These are phyloP conservation scores for Empidonax traillii DNA, from an alignment of 2,113 vertebrate species.

Conservation along the genomic window DNA sequence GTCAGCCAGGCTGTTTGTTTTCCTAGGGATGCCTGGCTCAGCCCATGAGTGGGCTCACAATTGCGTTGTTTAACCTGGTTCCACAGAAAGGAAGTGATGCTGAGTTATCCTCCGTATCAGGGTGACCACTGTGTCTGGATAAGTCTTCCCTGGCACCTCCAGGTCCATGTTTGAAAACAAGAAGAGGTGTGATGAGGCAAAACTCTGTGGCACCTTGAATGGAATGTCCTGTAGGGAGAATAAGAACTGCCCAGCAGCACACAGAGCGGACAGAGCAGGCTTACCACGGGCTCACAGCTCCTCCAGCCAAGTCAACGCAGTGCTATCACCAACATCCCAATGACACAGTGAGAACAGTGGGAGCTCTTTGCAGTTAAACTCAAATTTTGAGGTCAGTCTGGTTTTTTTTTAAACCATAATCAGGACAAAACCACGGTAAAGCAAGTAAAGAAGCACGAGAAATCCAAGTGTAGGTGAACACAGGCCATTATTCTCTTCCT, in stretches of 20 bases:
- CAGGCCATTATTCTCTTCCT: conserved; percentile 16
- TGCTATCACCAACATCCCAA: neutral
- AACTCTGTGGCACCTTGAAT: neutral
- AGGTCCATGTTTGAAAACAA: rapidly evolving
- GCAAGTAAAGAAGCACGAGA: neutral
- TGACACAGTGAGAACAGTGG: neutral
- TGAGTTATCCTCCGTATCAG: neutral
- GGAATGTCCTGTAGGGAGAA: conserved; percentile 27
- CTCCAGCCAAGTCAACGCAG: neutral
- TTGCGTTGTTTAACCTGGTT: conserved; percentile 18
- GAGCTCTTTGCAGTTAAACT: neutral
- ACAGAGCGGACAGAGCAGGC: neutral
- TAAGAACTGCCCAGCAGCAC: neutral
- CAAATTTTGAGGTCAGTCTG: neutral
- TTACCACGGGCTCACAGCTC: neutral
- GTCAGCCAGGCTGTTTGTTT: conserved; percentile 54
- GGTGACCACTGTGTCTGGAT: neutral
- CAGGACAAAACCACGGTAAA: conserved; percentile 7
- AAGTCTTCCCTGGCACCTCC: neutral
- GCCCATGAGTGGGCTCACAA: neutral
- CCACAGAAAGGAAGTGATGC: neutral
- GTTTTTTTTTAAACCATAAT: neutral
- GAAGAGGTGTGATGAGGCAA: neutral
- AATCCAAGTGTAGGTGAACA: neutral
- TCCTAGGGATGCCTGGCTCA: conserved; percentile 30